phyloP scores from a whole-genome alignment of 2,113 vertebrate genomes.

The Megaceryle maxima region DNA sequence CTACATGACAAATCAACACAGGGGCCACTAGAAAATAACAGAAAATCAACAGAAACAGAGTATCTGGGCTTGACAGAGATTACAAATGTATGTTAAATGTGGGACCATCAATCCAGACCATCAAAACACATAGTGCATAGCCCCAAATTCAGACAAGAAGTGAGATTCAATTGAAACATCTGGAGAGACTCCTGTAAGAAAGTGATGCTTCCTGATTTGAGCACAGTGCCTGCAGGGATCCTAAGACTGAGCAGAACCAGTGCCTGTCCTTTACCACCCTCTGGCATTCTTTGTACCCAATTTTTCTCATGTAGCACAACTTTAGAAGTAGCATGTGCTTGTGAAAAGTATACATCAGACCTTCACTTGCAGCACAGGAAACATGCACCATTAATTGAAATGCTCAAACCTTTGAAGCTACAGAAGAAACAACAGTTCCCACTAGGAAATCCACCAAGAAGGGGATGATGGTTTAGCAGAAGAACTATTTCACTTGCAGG shows the following conservation, averaged over 20 bases:
- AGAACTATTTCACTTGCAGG: background rate
- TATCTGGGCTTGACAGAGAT: background rate
- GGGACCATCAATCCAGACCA: background rate
- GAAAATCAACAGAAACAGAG: background rate
- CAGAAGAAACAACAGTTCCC: background rate
- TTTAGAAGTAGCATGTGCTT: background rate
- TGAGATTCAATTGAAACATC: background rate
- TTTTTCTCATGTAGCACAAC: background rate
- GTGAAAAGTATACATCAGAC: background rate
- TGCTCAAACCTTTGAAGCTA: background rate
- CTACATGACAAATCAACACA: background rate
- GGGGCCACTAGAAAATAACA: background rate
- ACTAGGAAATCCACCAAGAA: background rate
- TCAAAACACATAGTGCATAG: background rate
- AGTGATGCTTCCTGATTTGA: background rate
- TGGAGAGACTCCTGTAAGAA: background rate
- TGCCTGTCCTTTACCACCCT: background rate
- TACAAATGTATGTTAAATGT: background rate
- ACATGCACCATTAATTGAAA: background rate
- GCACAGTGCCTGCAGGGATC: background rate
- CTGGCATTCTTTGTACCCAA: background rate
- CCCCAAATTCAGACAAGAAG: background rate
- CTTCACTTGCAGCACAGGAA: background rate
- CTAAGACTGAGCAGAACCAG: background rate
- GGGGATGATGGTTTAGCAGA: background rate